These are phyloP conservation scores for Labrus mixtus DNA, from an alignment of 2,113 vertebrate genomes.

Conservation along the genomic window DNA sequence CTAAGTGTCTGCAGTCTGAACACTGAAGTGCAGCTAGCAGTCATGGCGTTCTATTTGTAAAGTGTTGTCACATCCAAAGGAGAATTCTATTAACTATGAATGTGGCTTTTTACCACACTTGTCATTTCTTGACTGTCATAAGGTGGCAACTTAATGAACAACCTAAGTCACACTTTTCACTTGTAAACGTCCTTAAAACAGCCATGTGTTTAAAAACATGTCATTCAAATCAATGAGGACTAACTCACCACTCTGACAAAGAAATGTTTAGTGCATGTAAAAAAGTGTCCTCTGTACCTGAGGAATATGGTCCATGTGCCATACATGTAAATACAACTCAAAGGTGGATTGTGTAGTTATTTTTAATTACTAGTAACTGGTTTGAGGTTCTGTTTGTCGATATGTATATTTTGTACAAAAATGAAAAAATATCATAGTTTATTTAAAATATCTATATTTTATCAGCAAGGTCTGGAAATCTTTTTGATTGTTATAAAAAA, in stretches of 20 bases:
- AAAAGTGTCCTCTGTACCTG: slow-evolving; percentile 3
- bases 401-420: too few species aligned
- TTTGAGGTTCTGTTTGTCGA: too few species aligned
- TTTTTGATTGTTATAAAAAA: too few species aligned
- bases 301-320: background rate
- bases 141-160: slow-evolving; percentile 58
- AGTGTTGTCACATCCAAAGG: slow-evolving; percentile 46
- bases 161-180: slow-evolving; percentile 46
- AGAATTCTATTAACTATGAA: slow-evolving; percentile 58
- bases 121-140: slow-evolving; percentile 50
- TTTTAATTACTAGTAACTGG: too few species aligned
- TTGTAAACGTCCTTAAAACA: slow-evolving; percentile 46
- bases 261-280: background rate
- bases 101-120: slow-evolving; percentile 41
- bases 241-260: background rate
- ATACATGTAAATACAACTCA: background rate
- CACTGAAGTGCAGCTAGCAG: slow-evolving; percentile 67
- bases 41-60: slow-evolving; percentile 53
- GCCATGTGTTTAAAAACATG: slow-evolving; percentile 49
- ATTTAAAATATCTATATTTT: too few species aligned
- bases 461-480: too few species aligned
- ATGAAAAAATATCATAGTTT: too few species aligned
- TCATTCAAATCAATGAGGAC: slow-evolving; percentile 33
- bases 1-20: slow-evolving; percentile 72
- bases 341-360: background rate